phyloP scores from a whole-genome alignment of 2,113 vertebrate genomes.

The Epinephelus cyanopodus region DNA sequence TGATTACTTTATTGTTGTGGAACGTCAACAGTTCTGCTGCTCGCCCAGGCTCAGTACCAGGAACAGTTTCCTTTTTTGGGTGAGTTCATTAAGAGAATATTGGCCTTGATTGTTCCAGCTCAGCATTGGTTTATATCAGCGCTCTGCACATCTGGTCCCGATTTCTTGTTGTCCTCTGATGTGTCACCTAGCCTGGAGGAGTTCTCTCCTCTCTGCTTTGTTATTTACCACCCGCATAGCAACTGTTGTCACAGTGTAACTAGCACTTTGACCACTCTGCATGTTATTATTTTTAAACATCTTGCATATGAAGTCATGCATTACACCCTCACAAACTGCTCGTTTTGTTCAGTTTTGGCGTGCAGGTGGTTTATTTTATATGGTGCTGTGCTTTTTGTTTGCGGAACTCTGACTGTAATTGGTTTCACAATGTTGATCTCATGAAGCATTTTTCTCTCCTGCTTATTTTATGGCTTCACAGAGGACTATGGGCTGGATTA shows the following conservation, averaged over 20 bases:
- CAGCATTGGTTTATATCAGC: slow-evolving; percentile 46
- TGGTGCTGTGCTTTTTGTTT: not conserved
- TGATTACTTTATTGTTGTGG: slow-evolving; percentile 40
- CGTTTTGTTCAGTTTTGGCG: slow-evolving; percentile 14
- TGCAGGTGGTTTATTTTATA: slow-evolving; percentile 55
- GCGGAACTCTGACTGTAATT: slow-evolving; percentile 1
- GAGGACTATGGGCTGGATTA: slow-evolving; percentile 74
- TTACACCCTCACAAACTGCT: slow-evolving; percentile 18
- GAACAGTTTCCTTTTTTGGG: slow-evolving; percentile 64
- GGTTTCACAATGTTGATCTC: slow-evolving; percentile 43
- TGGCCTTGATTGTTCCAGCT: slow-evolving; percentile 39
- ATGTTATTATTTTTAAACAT: slow-evolving; percentile 61
- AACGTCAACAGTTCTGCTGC: slow-evolving; percentile 72
- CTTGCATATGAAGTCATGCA: slow-evolving; percentile 66
- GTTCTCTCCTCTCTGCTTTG: slow-evolving; percentile 22
- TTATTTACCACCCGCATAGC: slow-evolving; percentile 60
- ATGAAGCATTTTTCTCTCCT: slow-evolving; percentile 43
- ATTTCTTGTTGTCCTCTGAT: slow-evolving; percentile 57
- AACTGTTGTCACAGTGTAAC: slow-evolving; percentile 50
- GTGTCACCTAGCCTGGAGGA: slow-evolving; percentile 66
- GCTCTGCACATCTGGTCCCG: slow-evolving; percentile 66
- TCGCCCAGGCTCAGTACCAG: slow-evolving; percentile 76
- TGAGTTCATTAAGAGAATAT: slow-evolving; percentile 72
- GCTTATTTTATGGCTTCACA: slow-evolving; percentile 53
- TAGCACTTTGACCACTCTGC: slow-evolving; percentile 36